These are phyloP conservation scores for Sebastes wilsoni DNA, from an alignment of 2,797 vertebrate genomes.

Conservation along the genomic window DNA sequence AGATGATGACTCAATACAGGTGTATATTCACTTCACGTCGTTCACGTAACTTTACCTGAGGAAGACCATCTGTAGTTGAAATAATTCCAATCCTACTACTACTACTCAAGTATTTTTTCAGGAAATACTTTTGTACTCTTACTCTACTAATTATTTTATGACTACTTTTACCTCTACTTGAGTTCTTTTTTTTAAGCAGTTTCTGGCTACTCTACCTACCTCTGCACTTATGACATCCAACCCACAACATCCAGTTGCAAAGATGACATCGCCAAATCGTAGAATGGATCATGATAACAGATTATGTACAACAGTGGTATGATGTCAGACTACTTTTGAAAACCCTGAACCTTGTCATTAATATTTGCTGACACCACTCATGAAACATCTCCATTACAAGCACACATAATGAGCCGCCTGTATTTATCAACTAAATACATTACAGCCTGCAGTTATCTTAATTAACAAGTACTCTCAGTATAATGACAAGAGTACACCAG, in stretches of 20 bases:
- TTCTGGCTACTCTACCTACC: neutral
- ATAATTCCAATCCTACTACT: neutral
- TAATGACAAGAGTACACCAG: constrained; percentile 27
- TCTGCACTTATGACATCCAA: neutral
- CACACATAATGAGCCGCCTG: constrained; percentile 32
- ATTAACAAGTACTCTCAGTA: constrained; percentile 49
- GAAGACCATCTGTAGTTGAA: too few species aligned
- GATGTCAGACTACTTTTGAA: neutral
- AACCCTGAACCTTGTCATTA: neutral
- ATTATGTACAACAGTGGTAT: neutral
- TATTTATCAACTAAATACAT: constrained; percentile 36
- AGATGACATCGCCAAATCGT: neutral
- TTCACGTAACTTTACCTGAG: too few species aligned
- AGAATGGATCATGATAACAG: neutral
- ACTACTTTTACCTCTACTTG: neutral
- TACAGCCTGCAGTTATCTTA: constrained; percentile 51
- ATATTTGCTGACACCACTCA: constrained; percentile 13
- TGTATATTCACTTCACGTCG: too few species aligned
- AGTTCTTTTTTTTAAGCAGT: neutral
- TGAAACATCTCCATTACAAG: constrained; percentile 30
- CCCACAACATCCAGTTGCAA: neutral
- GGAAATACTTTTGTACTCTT: neutral
- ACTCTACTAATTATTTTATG: neutral
- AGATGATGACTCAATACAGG: too few species aligned
- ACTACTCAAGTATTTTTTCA: neutral